Evolutionary conservation across 2,888 invertebrate species (phyloP).

Genomic region (Raillietiella orientalis): DNA sequence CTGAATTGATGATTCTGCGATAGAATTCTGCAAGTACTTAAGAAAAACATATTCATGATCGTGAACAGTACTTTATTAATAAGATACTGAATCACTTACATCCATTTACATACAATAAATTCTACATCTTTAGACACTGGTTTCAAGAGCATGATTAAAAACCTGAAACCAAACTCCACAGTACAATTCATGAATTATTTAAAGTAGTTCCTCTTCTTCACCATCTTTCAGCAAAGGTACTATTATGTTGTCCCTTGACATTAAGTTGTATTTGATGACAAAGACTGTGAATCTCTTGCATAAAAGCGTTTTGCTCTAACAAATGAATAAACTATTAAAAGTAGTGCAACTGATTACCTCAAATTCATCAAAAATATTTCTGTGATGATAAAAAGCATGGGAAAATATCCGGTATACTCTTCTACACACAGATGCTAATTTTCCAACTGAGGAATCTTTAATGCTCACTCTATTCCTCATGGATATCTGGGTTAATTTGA

Average conservation of each 20-base stretch:
- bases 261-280: constrained; percentile 90
- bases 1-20: no score
- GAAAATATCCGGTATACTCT: constrained; percentile 97
- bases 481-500: not conserved
- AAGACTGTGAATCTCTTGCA: constrained; percentile 86
- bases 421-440: constrained; percentile 90
- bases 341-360: constrained; percentile 21
- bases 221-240: constrained; percentile 78
- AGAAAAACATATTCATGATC: no score
- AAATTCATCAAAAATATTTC: constrained; percentile 84
- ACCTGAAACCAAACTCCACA: no score
- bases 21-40: no score
- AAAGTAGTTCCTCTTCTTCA: no score
- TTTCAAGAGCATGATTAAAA: no score
- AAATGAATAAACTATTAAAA: constrained; percentile 6
- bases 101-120: no score
- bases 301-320: constrained; percentile 53
- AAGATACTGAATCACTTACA: no score
- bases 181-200: no score
- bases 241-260: constrained; percentile 93
- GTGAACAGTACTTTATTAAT: no score
- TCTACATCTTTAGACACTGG: no score
- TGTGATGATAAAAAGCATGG: constrained; percentile 95
- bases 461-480: constrained; percentile 98
- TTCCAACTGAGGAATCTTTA: constrained; percentile 93